Base-by-base conservation (phyloP, 2,113 vertebrate genomes). In the Xenopus laevis region DNA sequence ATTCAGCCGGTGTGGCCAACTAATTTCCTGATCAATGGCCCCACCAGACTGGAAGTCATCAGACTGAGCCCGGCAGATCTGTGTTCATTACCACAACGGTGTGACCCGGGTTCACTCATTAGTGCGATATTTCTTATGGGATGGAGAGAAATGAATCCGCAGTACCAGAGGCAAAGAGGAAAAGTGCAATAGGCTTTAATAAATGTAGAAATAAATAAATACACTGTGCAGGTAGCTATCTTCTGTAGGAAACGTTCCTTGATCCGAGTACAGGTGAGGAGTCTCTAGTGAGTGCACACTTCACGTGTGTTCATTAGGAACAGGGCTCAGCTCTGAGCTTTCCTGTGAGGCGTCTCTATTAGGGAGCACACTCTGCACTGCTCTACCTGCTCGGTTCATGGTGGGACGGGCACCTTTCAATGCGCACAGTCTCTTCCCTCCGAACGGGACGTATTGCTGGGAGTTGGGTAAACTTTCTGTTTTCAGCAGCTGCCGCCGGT, bases 361-460 rank as follows among this genome's bases (percentile, higher is more conserved):
- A 55, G 15, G 17, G 18, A 55, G 53, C 53, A 55, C 53, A 55
- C 53, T 27, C 23, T 27, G 13, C 16, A 55, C 17, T 16, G 53
- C 53, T 87, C 85, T 92, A 99, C 97, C 97, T 94, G 97, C 95
- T 94, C 97, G 92, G 90, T 94, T 97, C 91, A 99, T 97, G 86
- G 91, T 88, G 17, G 97, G 97, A 78, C 97, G 91, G 72, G 95
- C 97, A 81, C 97, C 97, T 82, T 99, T 99, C 80, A 99, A 90
- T 79, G 97, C 96, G 74, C 94, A 96, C 21, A 99, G 88, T 52
- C 97, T 90, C 80, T 97, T 97, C 71, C 97, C 97, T 87, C 97
- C 97, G 77, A 99, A 99, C 71, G 97, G 97, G 74, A 98, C 94
- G 68, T 99, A 99, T 83, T 98, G 97, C 89, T 98, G 96, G 84